These are phyloP conservation scores for Habropoda laboriosa DNA, from an alignment of 1,140 invertebrate genomes.

Conservation along the genomic window DNA sequence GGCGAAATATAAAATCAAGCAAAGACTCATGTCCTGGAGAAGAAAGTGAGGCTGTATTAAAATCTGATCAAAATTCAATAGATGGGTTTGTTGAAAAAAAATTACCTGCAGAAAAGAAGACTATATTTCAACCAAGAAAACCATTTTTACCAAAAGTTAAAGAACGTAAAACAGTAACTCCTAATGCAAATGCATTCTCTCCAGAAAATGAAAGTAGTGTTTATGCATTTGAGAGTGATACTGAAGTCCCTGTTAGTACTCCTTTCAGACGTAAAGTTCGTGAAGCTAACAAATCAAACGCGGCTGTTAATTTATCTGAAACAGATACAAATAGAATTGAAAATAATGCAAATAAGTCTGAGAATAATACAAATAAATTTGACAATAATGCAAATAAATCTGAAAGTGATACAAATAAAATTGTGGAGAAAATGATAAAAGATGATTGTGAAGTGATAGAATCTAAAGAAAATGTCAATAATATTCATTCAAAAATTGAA, in stretches of 20 bases:
- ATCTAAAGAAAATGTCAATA: not conserved
- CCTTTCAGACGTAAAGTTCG: constrained; percentile 83
- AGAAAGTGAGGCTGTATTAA: constrained; percentile 63
- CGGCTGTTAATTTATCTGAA: not conserved
- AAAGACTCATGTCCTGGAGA: constrained; percentile 64
- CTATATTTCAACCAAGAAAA: constrained; percentile 80
- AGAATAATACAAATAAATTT: constrained; percentile 11
- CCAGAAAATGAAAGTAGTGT: constrained; percentile 87
- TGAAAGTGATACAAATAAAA: constrained; percentile 19
- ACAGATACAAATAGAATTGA: not conserved
- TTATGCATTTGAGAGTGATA: constrained; percentile 87
- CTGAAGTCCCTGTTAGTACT: constrained; percentile 81
- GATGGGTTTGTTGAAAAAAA: constrained; percentile 72
- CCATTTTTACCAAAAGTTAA: constrained; percentile 83
- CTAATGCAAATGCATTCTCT: constrained; percentile 85
- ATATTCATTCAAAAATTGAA: not conserved
- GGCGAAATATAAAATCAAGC: constrained; percentile 49
- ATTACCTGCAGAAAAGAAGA: constrained; percentile 79
- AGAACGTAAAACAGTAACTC: constrained; percentile 76
- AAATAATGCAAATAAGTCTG: constrained; percentile 9
- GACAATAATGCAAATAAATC: not conserved
- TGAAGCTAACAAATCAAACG: constrained; percentile 36
- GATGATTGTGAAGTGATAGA: constrained; percentile 8
- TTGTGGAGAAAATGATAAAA: constrained; percentile 4
- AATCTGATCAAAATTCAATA: constrained; percentile 54